Percentiles rank a stretch among this genome's conserved stretches.
phyloP scores from a whole-genome alignment of 2,113 vertebrate species.

The Aegithalos caudatus region DNA sequence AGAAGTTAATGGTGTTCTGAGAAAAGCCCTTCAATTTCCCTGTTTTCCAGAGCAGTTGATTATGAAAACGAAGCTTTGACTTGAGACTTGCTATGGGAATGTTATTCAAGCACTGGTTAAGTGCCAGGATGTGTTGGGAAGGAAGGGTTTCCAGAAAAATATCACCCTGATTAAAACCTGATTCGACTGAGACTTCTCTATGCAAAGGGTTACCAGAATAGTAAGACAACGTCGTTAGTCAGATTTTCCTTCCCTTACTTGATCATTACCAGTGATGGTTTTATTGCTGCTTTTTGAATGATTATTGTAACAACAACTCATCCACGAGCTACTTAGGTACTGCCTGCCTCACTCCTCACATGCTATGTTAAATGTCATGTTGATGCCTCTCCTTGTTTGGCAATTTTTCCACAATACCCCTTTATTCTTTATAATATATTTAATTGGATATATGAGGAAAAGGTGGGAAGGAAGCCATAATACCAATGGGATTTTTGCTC shows the following conservation, averaged over 20 bases:
- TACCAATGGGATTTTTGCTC: background rate
- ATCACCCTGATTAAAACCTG: conserved; percentile 62
- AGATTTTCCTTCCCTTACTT: conserved; percentile 60
- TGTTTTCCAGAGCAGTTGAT: conserved; percentile 4
- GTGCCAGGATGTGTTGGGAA: conserved; percentile 54
- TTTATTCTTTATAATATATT: background rate
- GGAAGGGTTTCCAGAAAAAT: conserved; percentile 59
- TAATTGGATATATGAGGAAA: background rate
- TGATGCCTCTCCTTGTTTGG: conserved; percentile 23
- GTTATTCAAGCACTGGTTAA: conserved; percentile 37
- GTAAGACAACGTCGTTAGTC: conserved; percentile 36
- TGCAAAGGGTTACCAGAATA: conserved; percentile 65
- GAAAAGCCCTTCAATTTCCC: background rate
- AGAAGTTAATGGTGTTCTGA: background rate
- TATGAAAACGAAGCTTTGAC: background rate
- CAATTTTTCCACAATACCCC: background rate
- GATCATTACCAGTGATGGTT: conserved; percentile 54
- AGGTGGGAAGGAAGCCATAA: background rate
- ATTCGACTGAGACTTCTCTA: conserved; percentile 40
- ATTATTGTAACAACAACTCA: conserved; percentile 22
- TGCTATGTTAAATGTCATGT: background rate
- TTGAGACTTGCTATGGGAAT: conserved; percentile 23
- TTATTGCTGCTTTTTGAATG: conserved; percentile 32
- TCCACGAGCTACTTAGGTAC: background rate
- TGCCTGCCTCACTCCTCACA: background rate